A percentile compares a stretch with the other conserved stretches of the same genome.
phyloP scores from a whole-genome alignment of 2,888 invertebrate species.

The Mythimna pallens region DNA sequence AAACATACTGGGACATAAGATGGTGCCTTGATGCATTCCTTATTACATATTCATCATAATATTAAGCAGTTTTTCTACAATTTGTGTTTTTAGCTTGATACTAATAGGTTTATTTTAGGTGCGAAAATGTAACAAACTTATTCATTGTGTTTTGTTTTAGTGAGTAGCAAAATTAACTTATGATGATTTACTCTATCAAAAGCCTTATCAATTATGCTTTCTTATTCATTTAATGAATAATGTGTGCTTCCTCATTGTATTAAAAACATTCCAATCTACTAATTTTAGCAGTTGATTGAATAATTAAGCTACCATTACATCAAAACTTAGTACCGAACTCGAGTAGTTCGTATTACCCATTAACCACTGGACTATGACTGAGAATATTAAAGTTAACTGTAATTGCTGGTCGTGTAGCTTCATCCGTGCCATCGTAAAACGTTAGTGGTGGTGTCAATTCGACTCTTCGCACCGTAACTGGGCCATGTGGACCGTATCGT shows the following conservation, averaged over 20 bases:
- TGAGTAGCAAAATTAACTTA: neutral
- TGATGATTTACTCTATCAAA: slow-evolving; percentile 2
- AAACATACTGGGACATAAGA: neutral
- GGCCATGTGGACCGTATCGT: slow-evolving; percentile 22
- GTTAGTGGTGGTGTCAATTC: slow-evolving; percentile 57
- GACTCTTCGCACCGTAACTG: slow-evolving; percentile 44
- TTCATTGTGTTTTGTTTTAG: neutral
- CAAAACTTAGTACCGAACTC: neutral
- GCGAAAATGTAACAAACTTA: neutral
- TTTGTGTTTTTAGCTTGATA: too few relatives aligned
- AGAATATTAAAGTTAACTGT: slow-evolving; percentile 55
- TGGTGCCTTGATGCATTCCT: slow-evolving; percentile 17
- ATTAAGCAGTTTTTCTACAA: neutral
- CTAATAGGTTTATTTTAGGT: neutral
- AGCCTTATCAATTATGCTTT: neutral
- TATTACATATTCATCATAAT: neutral
- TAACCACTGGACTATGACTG: slow-evolving; percentile 25
- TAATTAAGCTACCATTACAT: neutral
- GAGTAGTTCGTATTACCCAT: slow-evolving; percentile 1
- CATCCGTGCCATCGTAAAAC: slow-evolving; percentile 58
- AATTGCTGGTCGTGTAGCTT: slow-evolving; percentile 53
- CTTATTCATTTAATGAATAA: neutral
- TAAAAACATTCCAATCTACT: neutral
- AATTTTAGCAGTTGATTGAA: neutral
- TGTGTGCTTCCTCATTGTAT: neutral